Percentiles rank a stretch among this genome's conserved stretches.
phyloP scores from a whole-genome alignment of 1,140 invertebrate genomes.

The Paraescarpia echinospica region DNA sequence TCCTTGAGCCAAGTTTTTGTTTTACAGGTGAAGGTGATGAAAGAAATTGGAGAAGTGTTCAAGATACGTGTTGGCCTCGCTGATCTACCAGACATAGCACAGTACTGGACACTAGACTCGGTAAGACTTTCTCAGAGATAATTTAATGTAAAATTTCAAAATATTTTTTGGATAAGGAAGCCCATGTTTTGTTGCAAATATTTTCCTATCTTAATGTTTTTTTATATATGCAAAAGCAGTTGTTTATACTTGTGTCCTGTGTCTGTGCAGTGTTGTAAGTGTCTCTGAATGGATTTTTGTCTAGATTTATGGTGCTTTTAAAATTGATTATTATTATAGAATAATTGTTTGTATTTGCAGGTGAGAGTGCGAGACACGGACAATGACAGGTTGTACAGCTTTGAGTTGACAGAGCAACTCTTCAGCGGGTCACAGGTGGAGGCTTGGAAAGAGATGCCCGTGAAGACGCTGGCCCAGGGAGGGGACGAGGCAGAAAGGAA shows the following conservation, averaged over 20 bases:
- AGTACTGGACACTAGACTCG: neutral
- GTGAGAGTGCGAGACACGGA: neutral
- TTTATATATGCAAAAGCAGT: too few species aligned
- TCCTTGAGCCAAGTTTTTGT: neutral
- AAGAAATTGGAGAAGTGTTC: slow-evolving; percentile 16
- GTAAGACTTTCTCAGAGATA: neutral
- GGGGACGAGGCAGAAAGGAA: slow-evolving; percentile 6
- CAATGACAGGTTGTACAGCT: slow-evolving; percentile 10
- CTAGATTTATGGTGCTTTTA: too few species aligned
- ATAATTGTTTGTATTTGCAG: slow-evolving; percentile 9
- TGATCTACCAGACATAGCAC: neutral
- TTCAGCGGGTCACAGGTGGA: neutral
- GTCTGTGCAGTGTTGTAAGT: too few species aligned
- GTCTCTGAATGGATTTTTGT: too few species aligned
- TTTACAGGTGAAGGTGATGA: slow-evolving; percentile 8
- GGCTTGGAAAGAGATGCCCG: slow-evolving; percentile 7
- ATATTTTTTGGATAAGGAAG: too few species aligned
- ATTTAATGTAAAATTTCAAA: neutral
- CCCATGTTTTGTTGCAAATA: too few species aligned
- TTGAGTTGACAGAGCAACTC: slow-evolving; percentile 8
- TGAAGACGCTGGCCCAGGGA: neutral
- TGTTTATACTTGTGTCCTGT: too few species aligned
- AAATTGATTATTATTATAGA: too few species aligned
- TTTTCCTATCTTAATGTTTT: too few species aligned
- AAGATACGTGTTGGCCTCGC: slow-evolving; percentile 16